Conservation (phyloP, 2,888 invertebrate genomes). For the Ypsolopha scabrella region DNA sequence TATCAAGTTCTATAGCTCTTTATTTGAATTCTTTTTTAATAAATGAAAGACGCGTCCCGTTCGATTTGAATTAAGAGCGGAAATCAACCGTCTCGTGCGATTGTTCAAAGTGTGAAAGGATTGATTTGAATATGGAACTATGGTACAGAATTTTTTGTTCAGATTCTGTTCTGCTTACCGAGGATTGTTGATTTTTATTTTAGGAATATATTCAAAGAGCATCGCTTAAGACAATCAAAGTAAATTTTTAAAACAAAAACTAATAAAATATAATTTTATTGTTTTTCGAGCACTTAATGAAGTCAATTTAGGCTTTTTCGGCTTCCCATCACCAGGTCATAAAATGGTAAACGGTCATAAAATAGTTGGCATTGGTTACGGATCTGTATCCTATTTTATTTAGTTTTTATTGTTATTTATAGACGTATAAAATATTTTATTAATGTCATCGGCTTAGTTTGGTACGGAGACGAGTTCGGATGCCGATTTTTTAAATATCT, state of each 20-base stretch:
- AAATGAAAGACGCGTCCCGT: constrained; percentile 42
- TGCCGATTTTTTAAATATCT: constrained; percentile 12
- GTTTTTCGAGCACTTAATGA: constrained; percentile 55
- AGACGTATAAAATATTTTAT: constrained; percentile 56
- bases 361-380: constrained; percentile 56
- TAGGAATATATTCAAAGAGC: not conserved
- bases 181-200: not conserved
- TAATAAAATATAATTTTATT: constrained; percentile 56
- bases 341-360: constrained; percentile 45
- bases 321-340: constrained; percentile 50
- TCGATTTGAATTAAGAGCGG: constrained; percentile 65
- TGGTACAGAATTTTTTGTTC: constrained; percentile 45
- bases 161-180: constrained; percentile 22
- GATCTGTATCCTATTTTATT: constrained; percentile 62
- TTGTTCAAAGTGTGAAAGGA: constrained; percentile 67
- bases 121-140: constrained; percentile 46
- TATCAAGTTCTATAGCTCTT: constrained; percentile 31
- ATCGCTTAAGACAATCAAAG: not conserved
- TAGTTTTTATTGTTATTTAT: constrained; percentile 67
- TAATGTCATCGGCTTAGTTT: constrained; percentile 44
- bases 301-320: constrained; percentile 60
- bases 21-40: constrained; percentile 44
- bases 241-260: constrained; percentile 15
- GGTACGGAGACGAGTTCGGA: constrained; percentile 13
- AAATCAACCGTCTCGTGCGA: constrained; percentile 62